These are phyloP conservation scores for Lasioglossum lativentre DNA, from an alignment of 2,888 invertebrate genomes.

Conservation along the genomic window DNA sequence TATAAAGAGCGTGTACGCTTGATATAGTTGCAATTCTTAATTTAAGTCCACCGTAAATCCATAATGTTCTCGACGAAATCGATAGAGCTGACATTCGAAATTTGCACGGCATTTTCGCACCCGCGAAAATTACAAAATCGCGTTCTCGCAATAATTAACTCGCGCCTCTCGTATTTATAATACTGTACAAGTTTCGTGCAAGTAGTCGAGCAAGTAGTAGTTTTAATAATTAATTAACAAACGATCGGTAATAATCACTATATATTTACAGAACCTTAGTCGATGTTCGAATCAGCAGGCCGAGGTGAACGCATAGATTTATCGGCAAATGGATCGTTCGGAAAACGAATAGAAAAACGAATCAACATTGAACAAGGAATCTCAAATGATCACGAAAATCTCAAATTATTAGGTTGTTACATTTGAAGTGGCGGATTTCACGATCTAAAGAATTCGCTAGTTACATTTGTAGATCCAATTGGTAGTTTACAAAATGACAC, in stretches of 20 bases:
- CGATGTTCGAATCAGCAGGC: background rate
- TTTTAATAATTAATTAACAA: conserved; percentile 8
- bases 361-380: background rate
- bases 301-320: background rate
- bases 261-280: background rate
- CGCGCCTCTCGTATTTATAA: background rate
- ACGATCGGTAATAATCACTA: background rate
- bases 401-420: conserved; percentile 1
- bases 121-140: conserved; percentile 1
- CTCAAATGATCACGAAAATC: background rate
- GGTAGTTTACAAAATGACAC: background rate
- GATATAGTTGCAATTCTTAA: conserved; percentile 2
- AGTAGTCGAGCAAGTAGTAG: background rate
- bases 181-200: background rate
- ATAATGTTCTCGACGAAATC: conserved; percentile 1
- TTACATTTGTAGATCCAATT: background rate
- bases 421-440: conserved; percentile 15
- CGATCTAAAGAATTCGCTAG: background rate
- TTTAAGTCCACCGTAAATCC: background rate
- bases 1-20: background rate
- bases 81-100: background rate
- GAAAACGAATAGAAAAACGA: background rate
- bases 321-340: background rate
- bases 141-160: background rate
- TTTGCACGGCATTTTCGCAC: background rate